Evolutionary conservation across 53 echinoderm and acorn worm species (phyloP), one percentile per base, ranked within the genome.

Genomic region (Paracentrotus lividus): DNA sequence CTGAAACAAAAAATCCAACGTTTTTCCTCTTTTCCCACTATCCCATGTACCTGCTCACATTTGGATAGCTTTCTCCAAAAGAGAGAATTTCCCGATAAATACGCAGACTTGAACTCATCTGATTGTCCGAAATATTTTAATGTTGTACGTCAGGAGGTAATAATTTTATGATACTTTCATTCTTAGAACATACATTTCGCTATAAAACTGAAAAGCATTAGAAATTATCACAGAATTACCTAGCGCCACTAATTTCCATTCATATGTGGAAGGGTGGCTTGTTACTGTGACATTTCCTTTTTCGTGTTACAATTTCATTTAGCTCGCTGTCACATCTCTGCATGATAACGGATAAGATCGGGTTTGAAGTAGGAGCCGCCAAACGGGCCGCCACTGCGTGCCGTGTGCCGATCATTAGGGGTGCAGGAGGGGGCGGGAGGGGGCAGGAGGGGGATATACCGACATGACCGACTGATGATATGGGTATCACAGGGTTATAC

Each of bases 291-390:
- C 86, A 56, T 56, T 56, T 86, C 86, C n/a, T 56, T 56, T n/a
- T 86, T 86, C 86, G 53, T 86, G 86, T 86, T 86, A 86, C 86
- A 86, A 56, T 86, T 86, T 86, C 86, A 86, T 86, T 86, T 86
- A 31, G 55, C 20, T 44, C 89, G 44, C 89, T 60, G 64, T 61
- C 89, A 64, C 27, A 10, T 10, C 89, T 24, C 89, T 9, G 89
- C 89, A 40, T 64, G 89, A 26, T 7, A 8, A 23, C 44, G 26
- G 64, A n/a, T 27, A 23, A 21, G 57, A 40, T 1, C 64, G 44
- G 89, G 43, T 89, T 89, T 89, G 89, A 89, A 12, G 89, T 56
- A 64, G 10, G 18, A 40, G 23, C 89, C 89, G 89, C 54, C 89
- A 89, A 89, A 89, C 59, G 64, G 18, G 89, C 89, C 89, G 89